These are phyloP conservation scores for Dermatemys mawii DNA, from an alignment of 2,113 vertebrate species.

Conservation along the genomic window DNA sequence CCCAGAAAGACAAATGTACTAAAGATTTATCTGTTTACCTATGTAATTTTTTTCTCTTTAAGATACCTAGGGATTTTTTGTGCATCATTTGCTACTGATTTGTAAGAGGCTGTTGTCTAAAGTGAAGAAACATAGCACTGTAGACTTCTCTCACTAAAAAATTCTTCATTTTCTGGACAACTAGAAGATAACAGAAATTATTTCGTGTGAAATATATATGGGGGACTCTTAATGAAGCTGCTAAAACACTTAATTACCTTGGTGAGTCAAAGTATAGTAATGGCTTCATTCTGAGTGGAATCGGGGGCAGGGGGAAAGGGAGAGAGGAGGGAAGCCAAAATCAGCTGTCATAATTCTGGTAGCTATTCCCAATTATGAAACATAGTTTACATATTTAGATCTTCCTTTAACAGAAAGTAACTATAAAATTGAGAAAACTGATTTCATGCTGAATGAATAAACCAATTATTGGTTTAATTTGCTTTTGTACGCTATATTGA, in stretches of 20 bases:
- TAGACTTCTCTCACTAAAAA: conserved; percentile 48
- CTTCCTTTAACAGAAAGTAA: conserved; percentile 23
- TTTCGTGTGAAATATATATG: conserved; percentile 37
- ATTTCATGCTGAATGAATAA: conserved; percentile 22
- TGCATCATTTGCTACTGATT: conserved; percentile 78
- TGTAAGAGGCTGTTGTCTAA: conserved; percentile 71
- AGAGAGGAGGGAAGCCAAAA: not conserved
- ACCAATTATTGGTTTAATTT: conserved; percentile 35
- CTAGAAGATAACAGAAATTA: conserved; percentile 31
- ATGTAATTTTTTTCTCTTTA: conserved; percentile 78
- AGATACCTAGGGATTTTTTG: conserved; percentile 76
- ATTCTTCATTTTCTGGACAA: conserved; percentile 62
- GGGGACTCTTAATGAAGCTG: conserved; percentile 45
- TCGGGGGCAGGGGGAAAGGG: rapidly evolving
- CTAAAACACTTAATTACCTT: conserved; percentile 56
- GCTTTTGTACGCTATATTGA: conserved; percentile 26
- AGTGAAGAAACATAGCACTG: conserved; percentile 54
- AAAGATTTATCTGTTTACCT: conserved; percentile 83
- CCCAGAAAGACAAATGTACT: conserved; percentile 80
- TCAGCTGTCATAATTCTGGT: conserved; percentile 34
- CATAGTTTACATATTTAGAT: not conserved
- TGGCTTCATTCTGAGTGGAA: conserved; percentile 31
- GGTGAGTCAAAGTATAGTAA: conserved; percentile 34
- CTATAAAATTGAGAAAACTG: conserved; percentile 21
- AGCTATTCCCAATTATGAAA: conserved; percentile 21